Conservation (phyloP, 2,888 invertebrate genomes). For the Ochlodes sylvanus region DNA sequence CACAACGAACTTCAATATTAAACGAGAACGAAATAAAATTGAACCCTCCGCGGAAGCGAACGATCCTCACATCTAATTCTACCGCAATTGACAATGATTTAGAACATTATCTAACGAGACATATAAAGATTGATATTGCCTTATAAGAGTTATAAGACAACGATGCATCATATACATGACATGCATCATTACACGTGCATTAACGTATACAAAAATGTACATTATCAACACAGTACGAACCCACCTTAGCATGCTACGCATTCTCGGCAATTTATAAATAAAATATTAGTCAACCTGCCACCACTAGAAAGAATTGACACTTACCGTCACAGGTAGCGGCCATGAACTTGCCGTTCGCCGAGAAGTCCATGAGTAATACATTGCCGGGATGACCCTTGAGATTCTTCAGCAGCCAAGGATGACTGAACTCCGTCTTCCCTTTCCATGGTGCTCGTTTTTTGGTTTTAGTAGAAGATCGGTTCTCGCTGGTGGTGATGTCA, state of each 20-base stretch:
- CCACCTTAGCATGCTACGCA: constrained; percentile 26
- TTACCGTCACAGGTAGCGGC: constrained; percentile 94
- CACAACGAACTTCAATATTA: too few species aligned
- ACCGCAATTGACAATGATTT: constrained; percentile 6
- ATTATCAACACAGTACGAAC: constrained; percentile 27
- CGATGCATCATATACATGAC: not conserved
- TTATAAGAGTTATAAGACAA: not conserved
- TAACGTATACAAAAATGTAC: constrained; percentile 2
- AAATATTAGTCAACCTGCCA: constrained; percentile 40
- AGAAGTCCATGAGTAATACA: constrained; percentile 91
- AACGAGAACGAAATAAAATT: not conserved
- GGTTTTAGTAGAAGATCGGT: constrained; percentile 69
- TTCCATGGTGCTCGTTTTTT: constrained; percentile 83
- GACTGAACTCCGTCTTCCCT: constrained; percentile 84
- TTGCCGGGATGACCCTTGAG: constrained; percentile 93
- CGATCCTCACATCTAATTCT: constrained; percentile 16
- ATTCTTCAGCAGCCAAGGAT: constrained; percentile 92
- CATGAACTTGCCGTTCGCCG: constrained; percentile 93
- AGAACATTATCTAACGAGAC: constrained; percentile 29
- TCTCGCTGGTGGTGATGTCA: constrained; percentile 60
- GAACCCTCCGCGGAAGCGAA: constrained; percentile 5
- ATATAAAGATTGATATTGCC: not conserved
- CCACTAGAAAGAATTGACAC: constrained; percentile 53
- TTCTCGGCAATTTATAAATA: constrained; percentile 22
- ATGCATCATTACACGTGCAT: constrained; percentile 5